Percentiles rank a stretch among this genome's conserved stretches.
phyloP scores from a whole-genome alignment of 1,140 invertebrate genomes.

The Magallana angulata region DNA sequence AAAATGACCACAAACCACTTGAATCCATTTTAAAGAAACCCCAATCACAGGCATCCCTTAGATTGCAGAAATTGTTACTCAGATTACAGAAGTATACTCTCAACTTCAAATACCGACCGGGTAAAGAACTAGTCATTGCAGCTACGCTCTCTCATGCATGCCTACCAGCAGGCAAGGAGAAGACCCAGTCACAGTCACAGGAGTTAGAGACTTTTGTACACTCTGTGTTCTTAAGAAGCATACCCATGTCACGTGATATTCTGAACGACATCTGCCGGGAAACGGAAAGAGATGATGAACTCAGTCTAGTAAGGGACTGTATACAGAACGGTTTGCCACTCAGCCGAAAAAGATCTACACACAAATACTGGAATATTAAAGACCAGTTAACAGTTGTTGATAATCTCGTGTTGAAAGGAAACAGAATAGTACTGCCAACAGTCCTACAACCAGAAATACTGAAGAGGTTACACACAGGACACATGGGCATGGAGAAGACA shows the following conservation, averaged over 20 bases:
- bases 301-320: constrained; percentile 28
- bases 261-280: constrained; percentile 20
- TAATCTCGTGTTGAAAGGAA: constrained; percentile 56
- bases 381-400: constrained; percentile 49
- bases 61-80: constrained; percentile 66
- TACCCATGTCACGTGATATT: background rate
- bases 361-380: constrained; percentile 55
- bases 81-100: constrained; percentile 78
- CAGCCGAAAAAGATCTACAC: background rate
- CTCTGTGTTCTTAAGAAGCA: background rate
- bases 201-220: background rate
- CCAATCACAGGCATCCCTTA: constrained; percentile 43
- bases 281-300: constrained; percentile 45
- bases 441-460: constrained; percentile 51
- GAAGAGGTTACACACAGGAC: constrained; percentile 56
- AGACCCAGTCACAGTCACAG: background rate
- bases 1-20: constrained; percentile 63
- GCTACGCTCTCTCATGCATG: constrained; percentile 62
- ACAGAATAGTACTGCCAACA: constrained; percentile 55
- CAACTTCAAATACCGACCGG: constrained; percentile 69
- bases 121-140: constrained; percentile 77
- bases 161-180: constrained; percentile 34
- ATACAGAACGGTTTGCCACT: constrained; percentile 36
- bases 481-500: constrained; percentile 58
- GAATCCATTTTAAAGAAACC: constrained; percentile 57